Evolutionary conservation across 2,888 invertebrate species (phyloP).

Genomic region (Ochropleura plecta): DNA sequence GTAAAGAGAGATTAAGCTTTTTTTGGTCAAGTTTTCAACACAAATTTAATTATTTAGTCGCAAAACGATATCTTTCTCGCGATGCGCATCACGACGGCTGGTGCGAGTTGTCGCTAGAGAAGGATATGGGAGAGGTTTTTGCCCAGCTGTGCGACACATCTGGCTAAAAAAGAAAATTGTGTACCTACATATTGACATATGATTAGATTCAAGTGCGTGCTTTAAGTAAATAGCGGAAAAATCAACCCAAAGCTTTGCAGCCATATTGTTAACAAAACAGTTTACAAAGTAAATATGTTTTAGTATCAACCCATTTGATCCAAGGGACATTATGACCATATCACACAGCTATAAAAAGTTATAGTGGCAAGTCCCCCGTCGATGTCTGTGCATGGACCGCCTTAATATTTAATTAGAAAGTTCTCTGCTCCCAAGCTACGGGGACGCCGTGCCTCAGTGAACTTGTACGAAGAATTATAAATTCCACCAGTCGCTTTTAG

Average conservation of each 20-base stretch:
- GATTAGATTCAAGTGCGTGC: not conserved
- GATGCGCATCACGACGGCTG: no score
- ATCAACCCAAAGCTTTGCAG: not conserved
- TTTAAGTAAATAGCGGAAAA: slow-evolving; percentile 10
- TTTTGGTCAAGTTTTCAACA: slow-evolving; percentile 5
- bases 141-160: no score
- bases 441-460: slow-evolving; percentile 71
- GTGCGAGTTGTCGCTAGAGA: no score
- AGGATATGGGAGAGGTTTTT: no score
- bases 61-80: no score
- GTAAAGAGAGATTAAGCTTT: slow-evolving; percentile 1
- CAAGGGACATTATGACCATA: slow-evolving; percentile 57
- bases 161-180: not conserved
- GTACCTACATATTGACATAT: not conserved
- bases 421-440: slow-evolving; percentile 73
- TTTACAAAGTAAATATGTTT: slow-evolving; percentile 46
- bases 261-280: slow-evolving; percentile 28
- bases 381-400: slow-evolving; percentile 74
- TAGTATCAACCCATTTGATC: slow-evolving; percentile 61
- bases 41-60: not conserved
- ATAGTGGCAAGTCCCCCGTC: slow-evolving; percentile 69
- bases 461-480: slow-evolving; percentile 80
- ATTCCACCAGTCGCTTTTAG: slow-evolving; percentile 77
- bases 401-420: slow-evolving; percentile 86
- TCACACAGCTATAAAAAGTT: slow-evolving; percentile 67